These are phyloP conservation scores for Cariama cristata DNA, from an alignment of 2,113 vertebrate species.

Conservation along the genomic window DNA sequence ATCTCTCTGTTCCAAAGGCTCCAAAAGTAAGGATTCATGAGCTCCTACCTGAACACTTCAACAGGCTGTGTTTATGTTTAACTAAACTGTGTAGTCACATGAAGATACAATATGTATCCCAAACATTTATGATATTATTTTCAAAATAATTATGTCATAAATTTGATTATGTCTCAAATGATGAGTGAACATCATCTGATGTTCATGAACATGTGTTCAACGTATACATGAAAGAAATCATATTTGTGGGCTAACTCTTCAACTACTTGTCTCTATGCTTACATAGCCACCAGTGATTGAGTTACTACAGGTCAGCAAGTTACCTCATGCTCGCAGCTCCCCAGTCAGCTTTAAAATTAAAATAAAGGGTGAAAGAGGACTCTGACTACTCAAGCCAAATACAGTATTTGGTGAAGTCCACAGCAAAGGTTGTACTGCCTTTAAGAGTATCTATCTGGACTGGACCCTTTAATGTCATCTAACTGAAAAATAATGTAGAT, in stretches of 20 bases:
- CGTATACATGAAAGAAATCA: neutral
- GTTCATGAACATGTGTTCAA: too few relatives aligned
- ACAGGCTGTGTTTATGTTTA: neutral
- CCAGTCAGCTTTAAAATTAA: neutral
- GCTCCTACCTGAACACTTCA: neutral
- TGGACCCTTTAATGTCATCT: neutral
- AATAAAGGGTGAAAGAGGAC: neutral
- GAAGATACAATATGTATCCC: neutral
- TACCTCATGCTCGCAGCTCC: neutral
- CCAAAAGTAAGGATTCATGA: neutral
- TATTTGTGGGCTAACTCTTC: neutral
- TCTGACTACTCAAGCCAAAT: neutral
- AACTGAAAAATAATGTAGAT: neutral
- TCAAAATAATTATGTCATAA: neutral
- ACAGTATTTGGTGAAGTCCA: neutral
- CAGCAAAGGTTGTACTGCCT: neutral
- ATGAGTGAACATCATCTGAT: too few relatives aligned
- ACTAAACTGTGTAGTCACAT: neutral
- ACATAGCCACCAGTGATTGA: neutral
- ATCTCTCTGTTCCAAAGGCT: neutral
- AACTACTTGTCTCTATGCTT: neutral
- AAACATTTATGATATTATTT: neutral
- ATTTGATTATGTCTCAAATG: neutral
- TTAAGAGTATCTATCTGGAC: neutral
- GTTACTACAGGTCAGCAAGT: neutral